Evolutionary conservation across 2,888 invertebrate species (phyloP), one percentile per base, ranked within the genome.

Genomic region (Meiosimyza platycephala): DNA sequence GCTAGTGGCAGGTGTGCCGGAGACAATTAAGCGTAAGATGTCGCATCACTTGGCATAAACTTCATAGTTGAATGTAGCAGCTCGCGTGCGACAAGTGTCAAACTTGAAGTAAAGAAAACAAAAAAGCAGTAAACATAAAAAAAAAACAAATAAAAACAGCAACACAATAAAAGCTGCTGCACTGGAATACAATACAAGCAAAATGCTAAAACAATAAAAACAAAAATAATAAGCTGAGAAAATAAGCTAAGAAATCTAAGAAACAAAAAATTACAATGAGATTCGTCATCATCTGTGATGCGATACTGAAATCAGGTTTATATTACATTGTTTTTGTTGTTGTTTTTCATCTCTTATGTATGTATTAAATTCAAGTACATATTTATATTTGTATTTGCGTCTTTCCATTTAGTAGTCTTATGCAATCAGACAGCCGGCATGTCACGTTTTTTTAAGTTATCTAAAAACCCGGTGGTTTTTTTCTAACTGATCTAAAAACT

Each of bases 261-360:
- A n/a, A 60, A 7, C 11, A 15, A 33, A 7, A 60, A 33, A n/a
- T 11, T 22, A 57, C 12, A 22, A 60, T 33, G 13, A 22, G 60
- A 60, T 60, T 60, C 60, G 60, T 60, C 60, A 33, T 60, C 60
- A 12, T 12, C 13, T 33, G 13, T 40, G 11, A n/a, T 40, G 40
- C 33, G 60, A 60, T 60, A 33, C 12, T 60, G 60, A 60, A 60
- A 22, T 40, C 33, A 60, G 33, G 60, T 33, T 60, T 3, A 57
- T 22, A 12, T 57, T 57, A 28, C 28, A 9, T 40, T 40, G 40
- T 40, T 7, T 6, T 40, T 40, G 40, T 40, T 40, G 40, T 40
- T 40, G 40, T 7, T 40, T 40, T 40, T 40, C 40, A 40, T 40
- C 40, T 40, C 40, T 3, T 40, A 40, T 28, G 28, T 4, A 28